A percentile compares a stretch with the other conserved stretches of the same genome.
These are phyloP conservation scores for Lasioglossum morio DNA, from an alignment of 2,888 invertebrate species.

Conservation along the genomic window DNA sequence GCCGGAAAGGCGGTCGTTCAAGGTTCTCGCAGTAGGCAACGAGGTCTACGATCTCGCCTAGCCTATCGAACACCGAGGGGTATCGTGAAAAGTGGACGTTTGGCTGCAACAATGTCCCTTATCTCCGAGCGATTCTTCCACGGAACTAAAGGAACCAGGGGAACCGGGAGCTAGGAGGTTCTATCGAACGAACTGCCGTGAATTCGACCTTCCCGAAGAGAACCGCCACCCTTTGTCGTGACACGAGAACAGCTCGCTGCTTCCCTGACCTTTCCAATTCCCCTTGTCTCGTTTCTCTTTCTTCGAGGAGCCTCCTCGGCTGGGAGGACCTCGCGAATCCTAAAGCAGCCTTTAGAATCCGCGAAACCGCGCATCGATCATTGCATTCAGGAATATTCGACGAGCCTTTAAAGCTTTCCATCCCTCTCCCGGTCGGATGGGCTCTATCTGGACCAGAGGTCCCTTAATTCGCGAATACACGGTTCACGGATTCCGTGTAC, in stretches of 20 bases:
- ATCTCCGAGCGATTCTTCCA: conserved; percentile 22
- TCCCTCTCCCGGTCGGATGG: background rate
- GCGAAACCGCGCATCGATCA: conserved; percentile 28
- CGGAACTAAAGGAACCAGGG: background rate
- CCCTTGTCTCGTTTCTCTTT: conserved; percentile 13
- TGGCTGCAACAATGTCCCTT: conserved; percentile 27
- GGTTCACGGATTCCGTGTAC: too few species aligned
- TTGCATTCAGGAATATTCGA: conserved; percentile 28
- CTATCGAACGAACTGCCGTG: conserved; percentile 49
- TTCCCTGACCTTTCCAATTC: conserved; percentile 44
- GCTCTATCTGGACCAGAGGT: background rate
- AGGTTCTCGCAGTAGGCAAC: conserved; percentile 20
- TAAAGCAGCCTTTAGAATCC: conserved; percentile 36
- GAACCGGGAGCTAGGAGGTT: conserved; percentile 38
- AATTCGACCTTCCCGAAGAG: conserved; percentile 47
- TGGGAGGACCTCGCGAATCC: background rate
- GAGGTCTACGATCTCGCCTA: conserved; percentile 26
- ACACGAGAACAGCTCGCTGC: conserved; percentile 7
- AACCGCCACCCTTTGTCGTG: conserved; percentile 32
- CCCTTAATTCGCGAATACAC: too few species aligned
- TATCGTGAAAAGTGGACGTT: conserved; percentile 49
- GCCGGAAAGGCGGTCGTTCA: conserved; percentile 19
- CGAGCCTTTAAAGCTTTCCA: conserved; percentile 14
- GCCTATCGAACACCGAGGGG: conserved; percentile 15
- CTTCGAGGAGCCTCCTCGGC: conserved; percentile 6